phyloP scores from a whole-genome alignment of 1,140 invertebrate genomes.

The Drosophila grimshawi region DNA sequence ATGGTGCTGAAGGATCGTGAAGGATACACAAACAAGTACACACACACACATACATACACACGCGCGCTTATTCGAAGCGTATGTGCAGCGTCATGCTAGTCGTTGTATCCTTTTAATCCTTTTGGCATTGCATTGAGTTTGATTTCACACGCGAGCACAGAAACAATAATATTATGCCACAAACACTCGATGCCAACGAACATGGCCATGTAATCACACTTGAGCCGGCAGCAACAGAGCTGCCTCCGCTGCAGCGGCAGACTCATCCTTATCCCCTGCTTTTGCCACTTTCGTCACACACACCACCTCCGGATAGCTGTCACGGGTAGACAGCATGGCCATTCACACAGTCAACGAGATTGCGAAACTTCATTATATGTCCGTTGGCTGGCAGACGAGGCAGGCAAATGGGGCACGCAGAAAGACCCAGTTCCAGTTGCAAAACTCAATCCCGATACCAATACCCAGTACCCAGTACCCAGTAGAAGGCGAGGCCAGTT shows the following conservation, averaged over 20 bases:
- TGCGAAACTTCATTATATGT: slow-evolving; percentile 81
- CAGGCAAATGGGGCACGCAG: not conserved
- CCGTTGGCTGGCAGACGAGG: slow-evolving; percentile 45
- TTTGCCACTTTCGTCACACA: no score
- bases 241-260: slow-evolving; percentile 33
- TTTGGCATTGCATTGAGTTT: slow-evolving; percentile 78
- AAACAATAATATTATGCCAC: slow-evolving; percentile 83
- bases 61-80: slow-evolving; percentile 25
- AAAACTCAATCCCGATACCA: slow-evolving; percentile 10
- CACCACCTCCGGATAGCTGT: slow-evolving; percentile 10
- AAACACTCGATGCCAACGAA: slow-evolving; percentile 78
- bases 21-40: not conserved
- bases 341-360: slow-evolving; percentile 66
- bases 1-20: not conserved
- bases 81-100: slow-evolving; percentile 49
- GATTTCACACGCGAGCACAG: slow-evolving; percentile 81
- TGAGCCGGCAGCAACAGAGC: slow-evolving; percentile 59
- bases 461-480: not conserved
- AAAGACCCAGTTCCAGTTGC: slow-evolving; percentile 23
- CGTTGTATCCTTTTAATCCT: slow-evolving; percentile 78
- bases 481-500: slow-evolving; percentile 34
- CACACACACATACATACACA: not conserved
- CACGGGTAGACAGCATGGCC: slow-evolving; percentile 39
- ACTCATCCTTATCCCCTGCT: not conserved
- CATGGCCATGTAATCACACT: slow-evolving; percentile 82